Evolutionary conservation across 2,888 invertebrate genomes (phyloP).

Genomic region (Diabrotica balteata): DNA sequence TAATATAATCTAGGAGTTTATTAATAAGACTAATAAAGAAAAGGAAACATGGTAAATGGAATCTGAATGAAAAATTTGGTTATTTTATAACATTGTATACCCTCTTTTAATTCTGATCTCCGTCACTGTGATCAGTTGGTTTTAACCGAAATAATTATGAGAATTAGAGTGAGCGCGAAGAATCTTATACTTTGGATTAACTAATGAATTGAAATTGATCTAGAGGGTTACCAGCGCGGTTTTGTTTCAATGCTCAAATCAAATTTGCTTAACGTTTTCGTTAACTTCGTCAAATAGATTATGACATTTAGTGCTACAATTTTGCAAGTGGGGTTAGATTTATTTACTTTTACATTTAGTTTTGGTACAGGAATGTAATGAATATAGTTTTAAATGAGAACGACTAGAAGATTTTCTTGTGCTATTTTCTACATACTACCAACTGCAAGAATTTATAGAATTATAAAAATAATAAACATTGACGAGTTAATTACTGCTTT

Average conservation of each 20-base stretch:
- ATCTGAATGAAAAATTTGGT: no score
- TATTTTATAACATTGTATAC: no score
- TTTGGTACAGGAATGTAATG: no score
- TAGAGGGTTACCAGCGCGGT: conserved; percentile 47
- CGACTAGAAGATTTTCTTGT: no score
- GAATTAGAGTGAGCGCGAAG: conserved; percentile 58
- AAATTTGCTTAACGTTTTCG: conserved; percentile 44
- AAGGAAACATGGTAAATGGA: no score
- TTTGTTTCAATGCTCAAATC: conserved; percentile 56
- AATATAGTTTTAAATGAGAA: no score
- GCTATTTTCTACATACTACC: no score
- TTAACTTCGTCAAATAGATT: conserved; percentile 35
- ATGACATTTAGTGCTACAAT: conserved; percentile 25
- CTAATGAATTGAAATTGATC: conserved; percentile 62
- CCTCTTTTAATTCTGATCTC: background rate
- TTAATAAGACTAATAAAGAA: no score
- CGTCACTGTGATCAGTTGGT: conserved; percentile 31
- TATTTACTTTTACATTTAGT: conserved; percentile 8
- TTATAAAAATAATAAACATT: no score
- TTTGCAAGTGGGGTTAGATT: conserved; percentile 8
- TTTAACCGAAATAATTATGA: conserved; percentile 60
- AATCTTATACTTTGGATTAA: conserved; percentile 54
- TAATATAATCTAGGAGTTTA: no score
- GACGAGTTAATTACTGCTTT: no score
- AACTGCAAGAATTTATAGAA: no score